Conservation (phyloP, 2,888 invertebrate species). For the Apamea monoglypha region DNA sequence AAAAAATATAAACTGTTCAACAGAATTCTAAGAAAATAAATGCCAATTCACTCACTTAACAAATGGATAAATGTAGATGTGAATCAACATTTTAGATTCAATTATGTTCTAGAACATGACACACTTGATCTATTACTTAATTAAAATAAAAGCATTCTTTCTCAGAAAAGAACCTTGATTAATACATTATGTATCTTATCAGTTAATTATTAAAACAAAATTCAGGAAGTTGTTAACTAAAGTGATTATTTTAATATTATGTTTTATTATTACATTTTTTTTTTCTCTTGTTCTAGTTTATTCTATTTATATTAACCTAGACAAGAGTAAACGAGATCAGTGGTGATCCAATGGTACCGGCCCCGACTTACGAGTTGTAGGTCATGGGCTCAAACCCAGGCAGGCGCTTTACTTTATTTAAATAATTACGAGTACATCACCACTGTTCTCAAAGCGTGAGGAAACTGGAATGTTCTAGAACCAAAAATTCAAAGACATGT, state of each 20-base stretch:
- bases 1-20: neutral
- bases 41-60: constrained; percentile 3
- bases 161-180: constrained; percentile 21
- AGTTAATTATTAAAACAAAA: constrained; percentile 33
- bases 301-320: neutral
- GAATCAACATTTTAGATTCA: constrained; percentile 26
- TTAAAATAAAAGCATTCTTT: constrained; percentile 21
- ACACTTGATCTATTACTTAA: constrained; percentile 23
- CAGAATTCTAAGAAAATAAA: constrained; percentile 8
- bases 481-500: no score
- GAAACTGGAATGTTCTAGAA: neutral
- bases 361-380: neutral
- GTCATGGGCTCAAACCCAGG: no score
- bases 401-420: no score
- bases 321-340: neutral
- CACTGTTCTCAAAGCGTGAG: neutral
- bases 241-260: constrained; percentile 19
- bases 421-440: no score
- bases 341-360: neutral
- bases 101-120: constrained; percentile 13
- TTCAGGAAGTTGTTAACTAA: constrained; percentile 45
- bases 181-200: constrained; percentile 37
- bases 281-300: constrained; percentile 1
- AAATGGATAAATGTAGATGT: constrained; percentile 42
- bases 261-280: neutral